Evolutionary conservation across 2,113 vertebrate species (phyloP).

Genomic region (Bambusicola thoracicus): DNA sequence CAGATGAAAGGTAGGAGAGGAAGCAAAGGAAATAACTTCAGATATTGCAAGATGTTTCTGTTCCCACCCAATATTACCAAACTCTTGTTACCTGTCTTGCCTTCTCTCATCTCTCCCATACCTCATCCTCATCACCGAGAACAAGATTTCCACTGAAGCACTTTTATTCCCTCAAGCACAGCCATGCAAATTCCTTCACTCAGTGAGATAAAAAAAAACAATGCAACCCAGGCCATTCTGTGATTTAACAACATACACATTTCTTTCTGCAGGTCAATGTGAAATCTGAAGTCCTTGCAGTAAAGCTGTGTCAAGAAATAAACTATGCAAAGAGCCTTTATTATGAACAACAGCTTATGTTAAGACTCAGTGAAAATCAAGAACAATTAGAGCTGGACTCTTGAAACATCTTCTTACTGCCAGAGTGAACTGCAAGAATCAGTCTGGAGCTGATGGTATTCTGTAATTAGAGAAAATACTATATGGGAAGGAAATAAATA

Average conservation of each 20-base stretch:
- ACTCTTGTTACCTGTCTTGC: neutral
- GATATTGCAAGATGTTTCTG: neutral
- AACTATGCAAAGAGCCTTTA: slow-evolving; percentile 99
- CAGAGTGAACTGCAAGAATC: neutral
- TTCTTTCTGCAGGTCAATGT: slow-evolving; percentile 88
- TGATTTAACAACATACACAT: neutral
- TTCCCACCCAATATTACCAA: neutral
- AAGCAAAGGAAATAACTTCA: neutral
- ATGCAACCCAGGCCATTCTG: too few species aligned
- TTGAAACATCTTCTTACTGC: slow-evolving; percentile 72
- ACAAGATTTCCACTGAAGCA: neutral
- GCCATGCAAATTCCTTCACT: neutral
- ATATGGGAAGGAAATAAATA: neutral
- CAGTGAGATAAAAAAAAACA: neutral
- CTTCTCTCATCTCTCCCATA: neutral
- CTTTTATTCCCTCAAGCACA: neutral
- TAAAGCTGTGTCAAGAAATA: slow-evolving; percentile 96
- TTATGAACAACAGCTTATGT: slow-evolving; percentile 97
- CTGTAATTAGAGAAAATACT: neutral
- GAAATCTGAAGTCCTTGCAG: slow-evolving; percentile 89
- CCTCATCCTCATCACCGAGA: neutral
- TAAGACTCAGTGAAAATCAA: slow-evolving; percentile 85
- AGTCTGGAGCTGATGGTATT: neutral
- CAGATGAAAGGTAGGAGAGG: slow-evolving; percentile 21
- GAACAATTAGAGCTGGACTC: slow-evolving; percentile 89